Evolutionary conservation across 2,888 invertebrate genomes (phyloP).

Genomic region (Nycteola revayana): DNA sequence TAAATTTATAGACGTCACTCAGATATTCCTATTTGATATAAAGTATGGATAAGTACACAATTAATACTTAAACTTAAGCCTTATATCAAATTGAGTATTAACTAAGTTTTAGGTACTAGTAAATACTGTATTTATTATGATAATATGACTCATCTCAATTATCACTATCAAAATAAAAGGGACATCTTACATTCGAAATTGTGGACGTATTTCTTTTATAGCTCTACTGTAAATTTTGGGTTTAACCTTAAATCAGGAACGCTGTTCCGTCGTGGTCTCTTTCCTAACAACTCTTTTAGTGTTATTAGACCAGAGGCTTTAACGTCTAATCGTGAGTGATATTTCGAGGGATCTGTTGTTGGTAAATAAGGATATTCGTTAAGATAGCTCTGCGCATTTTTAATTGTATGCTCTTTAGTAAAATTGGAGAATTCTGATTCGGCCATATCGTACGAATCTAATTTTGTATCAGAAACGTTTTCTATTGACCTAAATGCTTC

Average conservation of each 20-base stretch:
- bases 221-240: slow-evolving; percentile 60
- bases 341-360: slow-evolving; percentile 73
- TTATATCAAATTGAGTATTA: slow-evolving; percentile 46
- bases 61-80: no score
- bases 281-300: slow-evolving; percentile 60
- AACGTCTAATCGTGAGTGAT: slow-evolving; percentile 67
- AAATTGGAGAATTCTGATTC: slow-evolving; percentile 59
- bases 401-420: slow-evolving; percentile 55
- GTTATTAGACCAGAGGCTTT: slow-evolving; percentile 73
- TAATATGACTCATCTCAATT: slow-evolving; percentile 11
- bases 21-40: no score
- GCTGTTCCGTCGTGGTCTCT: slow-evolving; percentile 68
- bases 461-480: slow-evolving; percentile 57
- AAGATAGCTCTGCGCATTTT: slow-evolving; percentile 70
- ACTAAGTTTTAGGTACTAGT: slow-evolving; percentile 50
- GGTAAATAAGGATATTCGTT: slow-evolving; percentile 76
- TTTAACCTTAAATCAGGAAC: slow-evolving; percentile 73
- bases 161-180: slow-evolving; percentile 10
- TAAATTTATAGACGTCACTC: no score
- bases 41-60: no score
- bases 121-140: slow-evolving; percentile 47
- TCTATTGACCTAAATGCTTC: slow-evolving; percentile 79
- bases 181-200: no score
- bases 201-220: slow-evolving; percentile 31
- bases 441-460: slow-evolving; percentile 67